A percentile compares a stretch with the other conserved stretches of the same genome.
These are phyloP conservation scores for Podocnemis expansa DNA, from an alignment of 2,113 vertebrate species.

Conservation along the genomic window DNA sequence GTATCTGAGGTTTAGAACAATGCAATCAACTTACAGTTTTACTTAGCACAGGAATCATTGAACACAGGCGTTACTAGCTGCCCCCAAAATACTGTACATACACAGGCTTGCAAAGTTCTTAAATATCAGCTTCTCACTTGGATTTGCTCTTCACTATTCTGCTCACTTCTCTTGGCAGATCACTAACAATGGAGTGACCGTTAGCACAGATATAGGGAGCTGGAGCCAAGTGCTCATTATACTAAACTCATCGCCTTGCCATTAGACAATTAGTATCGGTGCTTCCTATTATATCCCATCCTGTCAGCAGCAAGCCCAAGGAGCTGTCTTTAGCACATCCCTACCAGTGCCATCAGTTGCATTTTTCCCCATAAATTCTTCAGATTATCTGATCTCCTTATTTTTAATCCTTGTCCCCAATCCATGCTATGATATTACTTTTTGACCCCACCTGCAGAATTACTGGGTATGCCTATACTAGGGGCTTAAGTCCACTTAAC, in stretches of 20 bases:
- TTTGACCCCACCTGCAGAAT: neutral
- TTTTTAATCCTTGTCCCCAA: neutral
- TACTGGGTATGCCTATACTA: too few species aligned
- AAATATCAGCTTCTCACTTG: neutral
- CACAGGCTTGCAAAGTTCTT: neutral
- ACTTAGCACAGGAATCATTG: neutral
- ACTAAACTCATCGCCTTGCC: neutral
- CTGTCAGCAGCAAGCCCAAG: neutral
- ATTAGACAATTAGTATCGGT: neutral
- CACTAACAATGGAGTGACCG: neutral
- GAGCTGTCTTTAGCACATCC: neutral
- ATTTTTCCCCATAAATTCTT: neutral
- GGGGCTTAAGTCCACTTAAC: too few species aligned
- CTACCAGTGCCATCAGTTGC: neutral
- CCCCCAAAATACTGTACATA: neutral
- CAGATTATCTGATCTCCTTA: neutral
- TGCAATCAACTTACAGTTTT: neutral
- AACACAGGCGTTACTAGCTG: neutral
- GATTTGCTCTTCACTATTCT: neutral
- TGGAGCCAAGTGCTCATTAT: neutral
- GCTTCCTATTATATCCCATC: neutral
- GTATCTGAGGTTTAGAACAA: neutral
- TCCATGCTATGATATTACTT: neutral
- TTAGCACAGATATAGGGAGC: neutral
- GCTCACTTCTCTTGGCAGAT: neutral